Conservation (phyloP, 2,797 vertebrate species). For the Cichlasoma orientale region DNA sequence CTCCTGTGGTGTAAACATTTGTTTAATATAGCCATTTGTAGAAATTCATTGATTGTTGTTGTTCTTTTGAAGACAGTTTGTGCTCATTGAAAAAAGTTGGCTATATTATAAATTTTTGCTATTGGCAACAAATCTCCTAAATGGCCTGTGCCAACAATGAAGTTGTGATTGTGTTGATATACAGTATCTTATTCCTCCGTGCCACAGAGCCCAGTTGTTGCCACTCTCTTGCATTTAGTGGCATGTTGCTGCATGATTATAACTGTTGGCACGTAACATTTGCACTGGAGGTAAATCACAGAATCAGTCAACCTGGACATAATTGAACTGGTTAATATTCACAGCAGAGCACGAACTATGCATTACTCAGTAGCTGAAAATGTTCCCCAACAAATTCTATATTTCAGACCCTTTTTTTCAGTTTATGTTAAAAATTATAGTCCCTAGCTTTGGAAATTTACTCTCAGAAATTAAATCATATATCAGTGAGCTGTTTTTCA, state of each 20-base stretch:
- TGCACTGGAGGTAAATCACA: not conserved
- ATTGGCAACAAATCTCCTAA: not conserved
- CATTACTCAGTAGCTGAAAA: not conserved
- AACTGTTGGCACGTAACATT: not conserved
- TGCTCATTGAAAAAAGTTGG: too few relatives aligned
- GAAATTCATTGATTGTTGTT: too few relatives aligned
- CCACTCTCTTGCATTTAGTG: not conserved
- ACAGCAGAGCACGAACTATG: not conserved
- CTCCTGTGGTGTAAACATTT: too few relatives aligned
- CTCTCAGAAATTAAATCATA: not conserved
- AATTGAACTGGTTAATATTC: not conserved
- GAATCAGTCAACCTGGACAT: not conserved
- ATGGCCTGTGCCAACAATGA: not conserved
- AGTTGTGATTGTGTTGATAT: not conserved
- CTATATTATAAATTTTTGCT: not conserved
- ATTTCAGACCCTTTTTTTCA: not conserved
- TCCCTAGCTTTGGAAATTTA: not conserved
- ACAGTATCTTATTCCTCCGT: not conserved
- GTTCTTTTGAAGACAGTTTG: too few relatives aligned
- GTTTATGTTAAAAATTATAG: constrained; percentile 3
- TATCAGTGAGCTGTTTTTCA: not conserved
- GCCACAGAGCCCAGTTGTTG: not conserved
- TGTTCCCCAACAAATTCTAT: not conserved
- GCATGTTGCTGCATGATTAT: not conserved
- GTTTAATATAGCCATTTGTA: too few relatives aligned